Percentiles rank a stretch among this genome's conserved stretches.
phyloP scores from a whole-genome alignment of 2,797 vertebrate species.

The Microctenopoma steveboyesi region DNA sequence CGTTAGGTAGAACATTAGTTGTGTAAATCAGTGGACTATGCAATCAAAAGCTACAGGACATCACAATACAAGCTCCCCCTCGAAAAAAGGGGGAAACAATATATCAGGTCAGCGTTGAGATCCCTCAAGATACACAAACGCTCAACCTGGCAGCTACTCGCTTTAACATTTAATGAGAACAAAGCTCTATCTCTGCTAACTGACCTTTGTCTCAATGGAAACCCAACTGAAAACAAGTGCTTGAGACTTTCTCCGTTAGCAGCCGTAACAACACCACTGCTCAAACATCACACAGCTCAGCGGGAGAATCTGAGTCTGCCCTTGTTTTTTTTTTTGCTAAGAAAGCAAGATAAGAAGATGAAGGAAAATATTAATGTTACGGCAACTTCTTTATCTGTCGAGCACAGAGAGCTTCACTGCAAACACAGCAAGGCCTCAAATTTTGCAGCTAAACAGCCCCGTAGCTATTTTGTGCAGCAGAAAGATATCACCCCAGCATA shows the following conservation, averaged over 20 bases:
- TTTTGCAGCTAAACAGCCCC: slow-evolving; percentile 31
- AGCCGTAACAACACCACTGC: slow-evolving; percentile 6
- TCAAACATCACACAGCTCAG: slow-evolving; percentile 11
- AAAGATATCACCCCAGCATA: slow-evolving; percentile 41
- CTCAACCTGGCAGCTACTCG: no score
- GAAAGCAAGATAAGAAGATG: slow-evolving; percentile 36
- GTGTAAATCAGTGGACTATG: not conserved
- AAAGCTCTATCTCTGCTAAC: no score
- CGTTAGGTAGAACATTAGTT: not conserved
- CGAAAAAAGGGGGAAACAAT: no score
- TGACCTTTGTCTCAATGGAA: slow-evolving; percentile 10
- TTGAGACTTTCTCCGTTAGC: slow-evolving; percentile 21
- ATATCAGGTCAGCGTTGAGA: no score
- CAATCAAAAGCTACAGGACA: not conserved
- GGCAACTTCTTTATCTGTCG: slow-evolving; percentile 51
- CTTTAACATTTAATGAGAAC: no score
- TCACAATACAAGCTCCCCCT: no score
- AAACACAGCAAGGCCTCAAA: slow-evolving; percentile 38
- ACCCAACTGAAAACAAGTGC: not conserved
- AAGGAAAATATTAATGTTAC: slow-evolving; percentile 46
- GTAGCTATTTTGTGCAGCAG: slow-evolving; percentile 43
- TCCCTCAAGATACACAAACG: no score
- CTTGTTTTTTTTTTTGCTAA: slow-evolving; percentile 8
- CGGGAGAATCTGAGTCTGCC: slow-evolving; percentile 1
- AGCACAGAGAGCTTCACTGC: slow-evolving; percentile 39